phyloP scores from a whole-genome alignment of 2,113 vertebrate species.

The Oreocharis arfaki region DNA sequence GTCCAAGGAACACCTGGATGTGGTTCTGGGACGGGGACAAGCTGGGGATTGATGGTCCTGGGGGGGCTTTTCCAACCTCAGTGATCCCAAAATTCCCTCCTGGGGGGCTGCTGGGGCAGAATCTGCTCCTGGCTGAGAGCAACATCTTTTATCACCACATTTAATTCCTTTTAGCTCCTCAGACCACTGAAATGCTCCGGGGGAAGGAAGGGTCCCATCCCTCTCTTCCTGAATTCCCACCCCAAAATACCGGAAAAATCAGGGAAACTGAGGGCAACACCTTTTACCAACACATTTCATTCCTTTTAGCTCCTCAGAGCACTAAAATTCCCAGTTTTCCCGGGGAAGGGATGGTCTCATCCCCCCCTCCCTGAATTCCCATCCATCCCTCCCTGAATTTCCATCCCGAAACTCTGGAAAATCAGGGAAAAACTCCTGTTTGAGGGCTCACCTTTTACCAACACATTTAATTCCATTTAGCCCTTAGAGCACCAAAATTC shows the following conservation, averaged over 20 bases:
- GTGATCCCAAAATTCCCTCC: not conserved
- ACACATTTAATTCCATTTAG: too few species aligned
- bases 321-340: too few species aligned
- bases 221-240: too few species aligned
- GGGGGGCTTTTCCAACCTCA: not conserved
- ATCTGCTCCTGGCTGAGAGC: not conserved
- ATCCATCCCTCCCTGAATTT: not conserved
- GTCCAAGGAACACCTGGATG: not conserved
- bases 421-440: not conserved
- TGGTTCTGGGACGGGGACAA: not conserved
- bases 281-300: too few species aligned
- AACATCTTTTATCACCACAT: not conserved
- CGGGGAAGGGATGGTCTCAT: too few species aligned
- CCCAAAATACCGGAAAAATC: too few species aligned
- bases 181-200: rapidly evolving
- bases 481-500: too few species aligned
- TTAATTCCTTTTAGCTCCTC: not conserved
- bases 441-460: not conserved
- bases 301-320: too few species aligned
- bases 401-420: not conserved
- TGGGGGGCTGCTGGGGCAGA: not conserved
- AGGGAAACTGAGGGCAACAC: too few species aligned
- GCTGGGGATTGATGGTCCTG: not conserved
- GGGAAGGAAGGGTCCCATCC: not conserved
- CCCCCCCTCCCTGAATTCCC: not conserved